Evolutionary conservation across 1,140 invertebrate genomes (phyloP), one percentile per base, ranked within the genome.

Genomic region (Halesus radiatus): DNA sequence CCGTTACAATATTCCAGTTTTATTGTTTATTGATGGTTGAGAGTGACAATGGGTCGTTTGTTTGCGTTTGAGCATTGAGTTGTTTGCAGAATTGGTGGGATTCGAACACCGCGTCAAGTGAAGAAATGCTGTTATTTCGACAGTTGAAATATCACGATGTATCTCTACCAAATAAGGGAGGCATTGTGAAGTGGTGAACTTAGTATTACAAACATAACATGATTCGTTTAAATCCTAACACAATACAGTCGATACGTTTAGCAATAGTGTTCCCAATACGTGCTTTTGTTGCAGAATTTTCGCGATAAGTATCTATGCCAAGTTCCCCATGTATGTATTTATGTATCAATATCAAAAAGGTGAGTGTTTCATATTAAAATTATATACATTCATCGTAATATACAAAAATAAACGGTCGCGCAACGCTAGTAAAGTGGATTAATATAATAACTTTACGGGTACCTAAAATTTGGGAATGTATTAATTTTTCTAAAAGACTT

Each of bases 61-160:
- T 23, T 45, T 45, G 37, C 37, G 37, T 13, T 45, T 45, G 37
- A 45, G 37, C 1, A 23, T 13, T 60, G n/a, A 18, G 20, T 56
- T 56, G 20, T 56, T 56, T 18, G 54, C n/a, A 56, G n/a, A 56
- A 56, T 56, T 56, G 16, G n/a, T 3, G 10, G 0, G 3, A 1
- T 56, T 23, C 8, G 23, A 60, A 60, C 23, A 8, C 6, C 18
- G 20, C 20, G 56, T 60, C 56, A 23, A 20, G 56, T 20, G 56
- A 60, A 18, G n/a, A 60, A 60, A 60, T 60, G 18, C 56, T 15
- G 37, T 45, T 32, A 13, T 45, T 45, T 60, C 56, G 3, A 23
- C 56, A 60, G 56, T 60, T 60, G 20, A 60, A 60, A 60, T 23
- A 45, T 60, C 56, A 60, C 56, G 56, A 60, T 23, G 7, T 22